Base-by-base conservation (phyloP, 2,888 invertebrate genomes). In the Drosophila algonquin region DNA sequence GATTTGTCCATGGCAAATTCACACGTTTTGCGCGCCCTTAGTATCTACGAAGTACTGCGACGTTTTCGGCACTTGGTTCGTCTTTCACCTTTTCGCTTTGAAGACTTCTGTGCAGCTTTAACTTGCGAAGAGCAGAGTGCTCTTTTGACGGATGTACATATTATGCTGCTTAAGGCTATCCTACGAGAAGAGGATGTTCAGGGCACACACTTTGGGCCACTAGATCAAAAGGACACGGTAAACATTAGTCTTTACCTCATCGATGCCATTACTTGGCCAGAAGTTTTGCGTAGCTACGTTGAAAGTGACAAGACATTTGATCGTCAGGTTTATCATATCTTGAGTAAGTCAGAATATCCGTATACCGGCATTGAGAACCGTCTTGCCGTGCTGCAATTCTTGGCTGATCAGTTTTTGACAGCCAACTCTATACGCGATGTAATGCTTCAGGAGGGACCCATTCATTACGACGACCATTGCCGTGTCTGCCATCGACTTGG, bases 191-290 rank as follows among this genome's bases (percentile, higher is more conserved):
- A 98, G 93, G 98, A 99, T 92, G 95, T 96, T 12, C 98, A 98
- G 92, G 97, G 97, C 89, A 98, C 98, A 3, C 97, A 97, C 92
- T 99, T 98, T 93, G 98, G 98, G 52, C 98, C 99, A 9, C 93
- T 98, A 70, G 99, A 99, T 93, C 97, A 98, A 90, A 99, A 99
- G 93, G 99, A 99, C 93, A 98, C 98, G 92, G 96, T 99, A 30
- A 99, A 99, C 92, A 96, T 99, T 75, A 95, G 97, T 80, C 93
- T 99, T 62, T 98, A 96, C 93, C 95, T 98, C 89, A 95, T 98
- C 87, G 99, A 99, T 93, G 94, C 96, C 61, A 95, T 99, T 93
- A 98, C 99, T 56, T 99, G 99, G 97, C 98, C 98, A 48, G 99
- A 99, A 93, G 95, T 97, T 55, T 93, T 98, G 75, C 94, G 97